Evolutionary conservation across 2,888 invertebrate genomes (phyloP).

Genomic region (Ctena decussata): DNA sequence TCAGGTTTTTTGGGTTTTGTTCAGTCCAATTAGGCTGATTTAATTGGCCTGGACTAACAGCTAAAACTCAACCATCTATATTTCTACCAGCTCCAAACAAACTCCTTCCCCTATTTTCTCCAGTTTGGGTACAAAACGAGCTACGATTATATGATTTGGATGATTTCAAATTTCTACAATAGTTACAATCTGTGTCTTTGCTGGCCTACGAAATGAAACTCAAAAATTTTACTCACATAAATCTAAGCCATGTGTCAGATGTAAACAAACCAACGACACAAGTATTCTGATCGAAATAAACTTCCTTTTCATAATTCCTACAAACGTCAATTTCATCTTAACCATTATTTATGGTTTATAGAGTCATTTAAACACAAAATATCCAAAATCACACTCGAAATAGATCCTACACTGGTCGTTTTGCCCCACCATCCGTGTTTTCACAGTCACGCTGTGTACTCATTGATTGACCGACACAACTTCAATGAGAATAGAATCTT

Average conservation of each 20-base stretch:
- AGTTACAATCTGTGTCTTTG: too few relatives aligned
- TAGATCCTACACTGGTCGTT: neutral
- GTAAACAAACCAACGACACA: conserved; percentile 4
- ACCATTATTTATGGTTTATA: neutral
- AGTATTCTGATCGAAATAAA: neutral
- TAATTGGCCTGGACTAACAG: too few relatives aligned
- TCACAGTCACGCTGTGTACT: neutral
- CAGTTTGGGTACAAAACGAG: too few relatives aligned
- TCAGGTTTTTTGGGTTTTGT: too few relatives aligned
- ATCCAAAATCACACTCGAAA: conserved; percentile 6
- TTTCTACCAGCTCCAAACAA: too few relatives aligned
- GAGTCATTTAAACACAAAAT: neutral
- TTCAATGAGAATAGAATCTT: neutral
- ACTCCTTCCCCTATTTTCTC: too few relatives aligned
- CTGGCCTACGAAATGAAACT: neutral
- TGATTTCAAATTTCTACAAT: too few relatives aligned
- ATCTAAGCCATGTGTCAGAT: conserved; percentile 3
- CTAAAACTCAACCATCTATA: too few relatives aligned
- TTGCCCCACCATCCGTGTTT: neutral
- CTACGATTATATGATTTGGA: too few relatives aligned
- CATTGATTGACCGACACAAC: conserved; percentile 8
- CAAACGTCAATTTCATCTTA: neutral
- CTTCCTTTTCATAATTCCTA: neutral
- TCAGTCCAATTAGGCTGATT: too few relatives aligned
- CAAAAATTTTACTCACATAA: conserved; percentile 6